Evolutionary conservation across 1,140 invertebrate species (phyloP), one percentile per base, ranked within the genome.

Genomic region (Archivesica marissinica): DNA sequence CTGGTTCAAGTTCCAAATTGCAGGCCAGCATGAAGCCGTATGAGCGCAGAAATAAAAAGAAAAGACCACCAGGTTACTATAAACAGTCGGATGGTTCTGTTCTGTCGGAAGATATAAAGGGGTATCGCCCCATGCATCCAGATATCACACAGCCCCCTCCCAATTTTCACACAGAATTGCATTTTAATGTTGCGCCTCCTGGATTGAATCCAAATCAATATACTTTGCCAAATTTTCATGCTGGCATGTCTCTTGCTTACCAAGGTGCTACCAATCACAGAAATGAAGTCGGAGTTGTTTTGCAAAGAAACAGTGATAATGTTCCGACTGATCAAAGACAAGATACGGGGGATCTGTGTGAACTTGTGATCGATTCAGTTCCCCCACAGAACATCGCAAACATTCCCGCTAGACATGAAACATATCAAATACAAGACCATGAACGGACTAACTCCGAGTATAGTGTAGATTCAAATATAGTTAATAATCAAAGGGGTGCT

Each of bases 371-470:
- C 25, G 59, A 79, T 33, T 35, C 38, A 1, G 38, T 23, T 50
- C 13, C 54, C 35, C 66, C 47, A 20, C 44, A 44, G 39, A 61
- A 41, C 33, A 52, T 23, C 35, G 39, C 59, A 7, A 50, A 81
- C 79, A 83, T 83, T 74, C 80, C 80, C 15, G 50, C 68, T 75
- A 75, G 54, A 41, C 13, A 52, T 64, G 80, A 74, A 44, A 74
- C 70, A 52, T 83, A 83, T 75, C 80, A 83, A 64, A 64, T 59
- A 25, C 80, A 83, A 75, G 80, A 83, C 30, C 80, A 83, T 83
- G 80, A 83, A 61, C 80, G 80, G 80, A 83, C 80, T 83, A 66
- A 39, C 41, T 44, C 38, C 20, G 25, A 79, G 52, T 38, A 39
- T 59, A 35, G 9, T 39, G 50, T 76, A 56, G 74, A 59, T 54